Conservation (phyloP, 2,797 vertebrate genomes). For the Cynodonichthys magdalenae region DNA sequence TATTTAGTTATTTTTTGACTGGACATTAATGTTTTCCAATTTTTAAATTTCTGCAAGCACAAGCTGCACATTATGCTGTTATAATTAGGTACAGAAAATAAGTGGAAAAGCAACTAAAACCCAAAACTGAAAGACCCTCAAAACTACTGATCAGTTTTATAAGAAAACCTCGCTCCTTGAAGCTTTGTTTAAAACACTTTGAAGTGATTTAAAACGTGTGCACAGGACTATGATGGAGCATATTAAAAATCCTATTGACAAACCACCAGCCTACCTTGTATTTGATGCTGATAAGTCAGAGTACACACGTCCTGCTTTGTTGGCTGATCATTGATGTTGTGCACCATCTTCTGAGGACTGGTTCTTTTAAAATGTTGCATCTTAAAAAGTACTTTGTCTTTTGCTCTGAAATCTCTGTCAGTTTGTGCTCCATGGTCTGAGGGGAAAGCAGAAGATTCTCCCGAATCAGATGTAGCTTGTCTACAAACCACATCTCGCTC, state of each 20-base stretch:
- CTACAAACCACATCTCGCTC: neutral
- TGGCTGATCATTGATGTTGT: constrained; percentile 9
- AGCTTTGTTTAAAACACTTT: too few relatives aligned
- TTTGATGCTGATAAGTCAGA: neutral
- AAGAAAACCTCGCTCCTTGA: neutral
- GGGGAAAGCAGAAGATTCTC: constrained; percentile 3
- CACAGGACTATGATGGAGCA: neutral
- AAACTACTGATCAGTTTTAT: too few relatives aligned
- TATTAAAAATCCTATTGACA: neutral
- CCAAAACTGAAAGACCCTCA: too few relatives aligned
- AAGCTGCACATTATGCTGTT: too few relatives aligned
- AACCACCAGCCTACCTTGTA: constrained; percentile 43
- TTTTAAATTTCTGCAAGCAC: too few relatives aligned
- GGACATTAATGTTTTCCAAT: too few relatives aligned
- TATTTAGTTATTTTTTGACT: too few relatives aligned
- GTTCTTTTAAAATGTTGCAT: constrained; percentile 91
- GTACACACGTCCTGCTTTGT: neutral
- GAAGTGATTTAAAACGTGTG: too few relatives aligned
- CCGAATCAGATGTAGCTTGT: constrained; percentile 5
- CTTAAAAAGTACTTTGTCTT: constrained; percentile 84
- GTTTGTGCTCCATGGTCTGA: neutral
- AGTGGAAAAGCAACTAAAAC: too few relatives aligned
- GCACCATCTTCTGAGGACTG: constrained; percentile 80
- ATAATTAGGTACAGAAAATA: too few relatives aligned
- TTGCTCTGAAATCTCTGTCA: constrained; percentile 33